These are phyloP conservation scores for Abramis brama DNA, from an alignment of 2,113 vertebrate species.

Conservation along the genomic window DNA sequence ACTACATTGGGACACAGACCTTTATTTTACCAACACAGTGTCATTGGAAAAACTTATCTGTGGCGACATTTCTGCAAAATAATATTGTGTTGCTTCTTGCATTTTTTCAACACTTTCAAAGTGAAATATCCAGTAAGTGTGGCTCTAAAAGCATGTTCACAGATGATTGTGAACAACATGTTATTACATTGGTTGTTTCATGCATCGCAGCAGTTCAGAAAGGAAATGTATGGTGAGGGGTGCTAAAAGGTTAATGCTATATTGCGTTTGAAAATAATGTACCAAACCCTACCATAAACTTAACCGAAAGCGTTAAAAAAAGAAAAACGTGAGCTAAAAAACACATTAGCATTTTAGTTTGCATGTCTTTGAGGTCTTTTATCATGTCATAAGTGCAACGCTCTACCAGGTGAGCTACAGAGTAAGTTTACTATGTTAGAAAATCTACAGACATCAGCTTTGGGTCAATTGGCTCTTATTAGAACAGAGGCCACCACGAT, in stretches of 20 bases:
- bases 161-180: not conserved
- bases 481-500: not conserved
- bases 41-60: not conserved
- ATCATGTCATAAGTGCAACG: not conserved
- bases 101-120: not conserved
- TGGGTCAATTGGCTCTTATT: not conserved
- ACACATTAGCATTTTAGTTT: not conserved
- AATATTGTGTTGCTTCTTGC: not conserved
- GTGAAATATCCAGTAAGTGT: not conserved
- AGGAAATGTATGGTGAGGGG: not conserved
- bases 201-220: not conserved
- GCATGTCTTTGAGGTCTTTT: not conserved
- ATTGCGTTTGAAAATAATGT: no score
- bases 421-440: not conserved
- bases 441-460: not conserved
- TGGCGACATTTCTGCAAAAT: not conserved
- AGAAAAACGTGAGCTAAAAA: not conserved
- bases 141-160: not conserved
- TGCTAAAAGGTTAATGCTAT: not conserved
- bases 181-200: not conserved
- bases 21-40: not conserved
- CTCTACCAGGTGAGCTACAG: not conserved
- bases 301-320: not conserved
- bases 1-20: not conserved
- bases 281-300: not conserved